Conservation (phyloP, 1,140 invertebrate species). For the Trachymyrmex cornetzi region DNA sequence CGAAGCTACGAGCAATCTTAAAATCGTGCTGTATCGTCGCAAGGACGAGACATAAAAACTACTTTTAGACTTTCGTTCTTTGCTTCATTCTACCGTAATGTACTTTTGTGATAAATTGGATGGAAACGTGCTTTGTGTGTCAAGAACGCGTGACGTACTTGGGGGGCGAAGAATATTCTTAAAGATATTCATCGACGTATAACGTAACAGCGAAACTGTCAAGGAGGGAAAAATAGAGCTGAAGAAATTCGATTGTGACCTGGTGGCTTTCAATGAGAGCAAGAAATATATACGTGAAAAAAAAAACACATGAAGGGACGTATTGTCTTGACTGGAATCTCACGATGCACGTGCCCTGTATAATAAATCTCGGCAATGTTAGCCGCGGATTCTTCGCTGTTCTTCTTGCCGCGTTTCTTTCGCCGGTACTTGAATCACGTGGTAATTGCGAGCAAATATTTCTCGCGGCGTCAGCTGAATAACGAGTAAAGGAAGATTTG, state of each 20-base stretch:
- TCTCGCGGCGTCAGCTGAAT: conserved; percentile 68
- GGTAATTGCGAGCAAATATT: conserved; percentile 72
- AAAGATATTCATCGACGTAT: neutral
- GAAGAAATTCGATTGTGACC: conserved; percentile 21
- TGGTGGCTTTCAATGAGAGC: conserved; percentile 12
- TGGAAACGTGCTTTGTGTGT: conserved; percentile 30
- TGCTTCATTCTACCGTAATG: conserved; percentile 2
- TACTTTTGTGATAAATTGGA: conserved; percentile 34
- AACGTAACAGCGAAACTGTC: neutral
- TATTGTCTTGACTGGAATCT: conserved; percentile 61
- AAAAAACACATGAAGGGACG: conserved; percentile 15
- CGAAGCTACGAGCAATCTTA: conserved; percentile 2
- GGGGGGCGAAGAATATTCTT: neutral
- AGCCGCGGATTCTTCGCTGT: conserved; percentile 64
- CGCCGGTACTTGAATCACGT: conserved; percentile 50
- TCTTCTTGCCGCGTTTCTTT: conserved; percentile 68
- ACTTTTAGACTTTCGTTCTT: conserved; percentile 22
- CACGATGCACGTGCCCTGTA: conserved; percentile 58
- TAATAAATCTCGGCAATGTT: conserved; percentile 72
- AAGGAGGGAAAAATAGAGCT: neutral
- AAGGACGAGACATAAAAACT: conserved; percentile 28
- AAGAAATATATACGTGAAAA: neutral
- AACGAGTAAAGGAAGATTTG: conserved; percentile 54
- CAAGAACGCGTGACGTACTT: neutral
- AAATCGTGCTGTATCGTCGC: conserved; percentile 58